A percentile compares a stretch with the other conserved stretches of the same genome.
Conservation (phyloP, 2,113 vertebrate genomes). For the Telmatochromis bifrenatus region DNA sequence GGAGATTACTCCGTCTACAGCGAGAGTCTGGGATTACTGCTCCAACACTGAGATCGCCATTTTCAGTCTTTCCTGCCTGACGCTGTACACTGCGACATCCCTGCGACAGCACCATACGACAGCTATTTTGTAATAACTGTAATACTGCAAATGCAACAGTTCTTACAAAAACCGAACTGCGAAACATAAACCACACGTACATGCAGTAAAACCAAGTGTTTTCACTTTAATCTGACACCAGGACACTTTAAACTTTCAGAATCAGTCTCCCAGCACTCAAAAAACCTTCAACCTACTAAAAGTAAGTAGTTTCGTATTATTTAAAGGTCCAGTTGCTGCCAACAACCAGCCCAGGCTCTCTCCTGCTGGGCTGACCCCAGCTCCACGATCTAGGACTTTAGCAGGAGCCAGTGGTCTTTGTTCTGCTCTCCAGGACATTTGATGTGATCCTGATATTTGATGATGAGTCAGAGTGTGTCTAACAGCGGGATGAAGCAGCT, state of each 20-base stretch:
- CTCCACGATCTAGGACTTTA: background rate
- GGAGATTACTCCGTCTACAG: background rate
- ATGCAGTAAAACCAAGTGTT: background rate
- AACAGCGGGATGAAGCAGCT: background rate
- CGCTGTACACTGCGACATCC: fast-evolving
- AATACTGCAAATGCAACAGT: background rate
- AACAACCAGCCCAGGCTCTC: background rate
- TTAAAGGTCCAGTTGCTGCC: background rate
- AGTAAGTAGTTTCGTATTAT: fast-evolving
- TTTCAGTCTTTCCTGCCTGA: background rate
- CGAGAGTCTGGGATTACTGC: background rate
- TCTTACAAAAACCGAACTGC: background rate
- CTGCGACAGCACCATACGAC: background rate
- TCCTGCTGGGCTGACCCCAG: background rate
- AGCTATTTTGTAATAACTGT: background rate
- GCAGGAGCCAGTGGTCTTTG: background rate
- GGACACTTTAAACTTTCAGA: fast-evolving
- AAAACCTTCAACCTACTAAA: background rate
- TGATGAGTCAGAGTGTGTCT: background rate
- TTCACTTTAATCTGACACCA: background rate
- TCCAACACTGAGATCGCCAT: background rate
- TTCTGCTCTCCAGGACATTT: background rate
- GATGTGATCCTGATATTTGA: background rate
- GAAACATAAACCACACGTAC: background rate
- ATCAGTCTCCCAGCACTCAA: fast-evolving